Conservation (phyloP, 2,113 vertebrate species). For the Glaucomys volans region DNA sequence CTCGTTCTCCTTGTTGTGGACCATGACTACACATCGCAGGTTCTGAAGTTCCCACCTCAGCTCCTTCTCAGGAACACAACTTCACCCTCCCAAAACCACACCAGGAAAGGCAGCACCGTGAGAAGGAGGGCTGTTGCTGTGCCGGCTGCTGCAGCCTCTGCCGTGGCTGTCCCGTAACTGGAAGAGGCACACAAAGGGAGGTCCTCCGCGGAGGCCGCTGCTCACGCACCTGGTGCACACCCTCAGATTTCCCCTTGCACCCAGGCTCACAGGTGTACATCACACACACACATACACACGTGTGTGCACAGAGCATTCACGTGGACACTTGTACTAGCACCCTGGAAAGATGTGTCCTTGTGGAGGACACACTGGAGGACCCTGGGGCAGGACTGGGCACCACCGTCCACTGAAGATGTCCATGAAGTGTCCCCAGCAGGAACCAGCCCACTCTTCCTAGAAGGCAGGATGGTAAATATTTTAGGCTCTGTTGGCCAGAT, state of each 20-base stretch:
- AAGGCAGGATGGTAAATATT: background rate
- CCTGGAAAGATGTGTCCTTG: background rate
- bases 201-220: background rate
- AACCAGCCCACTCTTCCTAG: background rate
- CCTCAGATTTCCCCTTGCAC: background rate
- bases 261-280: rapidly evolving
- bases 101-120: background rate
- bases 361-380: background rate
- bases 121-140: background rate
- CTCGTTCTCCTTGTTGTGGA: background rate
- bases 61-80: background rate
- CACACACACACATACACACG: rapidly evolving
- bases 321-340: rapidly evolving
- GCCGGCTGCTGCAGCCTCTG: background rate
- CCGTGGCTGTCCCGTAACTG: background rate
- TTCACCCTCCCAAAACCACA: background rate
- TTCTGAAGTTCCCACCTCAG: background rate
- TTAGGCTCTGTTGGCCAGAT: background rate
- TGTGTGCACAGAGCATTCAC: rapidly evolving
- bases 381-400: background rate
- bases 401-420: too few species aligned
- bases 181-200: background rate
- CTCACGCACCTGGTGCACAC: rapidly evolving
- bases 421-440: background rate
- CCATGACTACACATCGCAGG: rapidly evolving